phyloP scores from a whole-genome alignment of 2,797 vertebrate species.

The Steatocranus sp. region DNA sequence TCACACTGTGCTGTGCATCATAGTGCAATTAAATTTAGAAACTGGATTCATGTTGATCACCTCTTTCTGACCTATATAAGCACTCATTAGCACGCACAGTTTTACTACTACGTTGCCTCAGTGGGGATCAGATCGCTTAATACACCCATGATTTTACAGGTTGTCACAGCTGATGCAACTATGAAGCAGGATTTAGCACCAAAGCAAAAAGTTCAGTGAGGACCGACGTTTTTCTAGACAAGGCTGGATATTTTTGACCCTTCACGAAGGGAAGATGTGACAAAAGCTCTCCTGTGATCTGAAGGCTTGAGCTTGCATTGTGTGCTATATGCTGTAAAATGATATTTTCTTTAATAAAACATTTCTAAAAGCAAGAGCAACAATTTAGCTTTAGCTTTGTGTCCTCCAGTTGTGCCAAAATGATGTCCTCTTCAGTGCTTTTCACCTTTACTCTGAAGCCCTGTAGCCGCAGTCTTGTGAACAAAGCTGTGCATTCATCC shows the following conservation, averaged over 20 bases:
- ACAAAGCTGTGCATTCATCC: constrained; percentile 13
- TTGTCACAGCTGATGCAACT: not conserved
- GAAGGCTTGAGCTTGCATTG: not conserved
- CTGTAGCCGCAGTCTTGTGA: not conserved
- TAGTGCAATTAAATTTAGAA: not conserved
- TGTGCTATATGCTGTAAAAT: not conserved
- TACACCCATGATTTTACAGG: rapidly evolving
- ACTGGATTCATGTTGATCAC: not conserved
- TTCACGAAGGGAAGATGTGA: not conserved
- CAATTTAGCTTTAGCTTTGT: not conserved
- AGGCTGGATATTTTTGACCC: not conserved
- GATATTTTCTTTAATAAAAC: not conserved
- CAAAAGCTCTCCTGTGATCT: not conserved
- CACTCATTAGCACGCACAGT: not conserved
- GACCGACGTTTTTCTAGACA: not conserved
- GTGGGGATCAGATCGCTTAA: not conserved
- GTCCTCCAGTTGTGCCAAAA: not conserved
- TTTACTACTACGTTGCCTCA: not conserved
- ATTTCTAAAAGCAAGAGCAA: not conserved
- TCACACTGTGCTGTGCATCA: not conserved
- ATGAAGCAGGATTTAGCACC: not conserved
- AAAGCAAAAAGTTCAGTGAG: not conserved
- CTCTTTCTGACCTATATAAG: not conserved
- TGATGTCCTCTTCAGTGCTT: not conserved
- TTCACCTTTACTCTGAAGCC: not conserved